Evolutionary conservation across 2,888 invertebrate species (phyloP).

Genomic region (Oxyscelio sp.): DNA sequence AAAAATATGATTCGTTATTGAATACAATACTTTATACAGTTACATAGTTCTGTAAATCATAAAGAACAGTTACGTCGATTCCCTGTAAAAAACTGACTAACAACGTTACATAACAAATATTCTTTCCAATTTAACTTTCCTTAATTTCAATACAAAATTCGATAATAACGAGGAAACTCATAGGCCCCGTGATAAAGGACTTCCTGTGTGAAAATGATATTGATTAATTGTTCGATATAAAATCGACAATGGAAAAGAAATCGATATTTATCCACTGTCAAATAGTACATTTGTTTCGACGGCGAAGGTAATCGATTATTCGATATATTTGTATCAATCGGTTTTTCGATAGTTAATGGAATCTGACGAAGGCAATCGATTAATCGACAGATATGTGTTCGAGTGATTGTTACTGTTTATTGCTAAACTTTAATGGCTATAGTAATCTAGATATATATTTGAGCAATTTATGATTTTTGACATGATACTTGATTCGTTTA

Average conservation of each 20-base stretch:
- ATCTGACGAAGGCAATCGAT: neutral
- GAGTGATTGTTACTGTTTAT: too few relatives aligned
- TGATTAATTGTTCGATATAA: neutral
- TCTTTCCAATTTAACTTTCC: neutral
- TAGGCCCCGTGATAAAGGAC: constrained; percentile 1
- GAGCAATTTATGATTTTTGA: too few relatives aligned
- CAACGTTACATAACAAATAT: too few relatives aligned
- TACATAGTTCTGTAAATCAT: constrained; percentile 8
- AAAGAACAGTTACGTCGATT: constrained; percentile 19
- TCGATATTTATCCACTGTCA: neutral
- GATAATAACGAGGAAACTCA: neutral
- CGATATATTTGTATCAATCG: neutral
- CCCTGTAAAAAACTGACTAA: neutral
- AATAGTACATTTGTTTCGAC: neutral
- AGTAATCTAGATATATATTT: too few relatives aligned
- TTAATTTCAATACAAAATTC: neutral
- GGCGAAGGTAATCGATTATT: neutral
- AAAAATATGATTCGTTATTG: constrained; percentile 54
- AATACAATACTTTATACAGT: constrained; percentile 15
- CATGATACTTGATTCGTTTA: too few relatives aligned
- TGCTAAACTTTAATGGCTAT: too few relatives aligned
- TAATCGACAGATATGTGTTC: neutral
- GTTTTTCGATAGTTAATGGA: neutral
- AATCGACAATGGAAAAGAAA: neutral
- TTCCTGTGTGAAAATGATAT: neutral